These are phyloP conservation scores for Eledona agricola DNA, from an alignment of 2,888 invertebrate genomes.

Conservation along the genomic window DNA sequence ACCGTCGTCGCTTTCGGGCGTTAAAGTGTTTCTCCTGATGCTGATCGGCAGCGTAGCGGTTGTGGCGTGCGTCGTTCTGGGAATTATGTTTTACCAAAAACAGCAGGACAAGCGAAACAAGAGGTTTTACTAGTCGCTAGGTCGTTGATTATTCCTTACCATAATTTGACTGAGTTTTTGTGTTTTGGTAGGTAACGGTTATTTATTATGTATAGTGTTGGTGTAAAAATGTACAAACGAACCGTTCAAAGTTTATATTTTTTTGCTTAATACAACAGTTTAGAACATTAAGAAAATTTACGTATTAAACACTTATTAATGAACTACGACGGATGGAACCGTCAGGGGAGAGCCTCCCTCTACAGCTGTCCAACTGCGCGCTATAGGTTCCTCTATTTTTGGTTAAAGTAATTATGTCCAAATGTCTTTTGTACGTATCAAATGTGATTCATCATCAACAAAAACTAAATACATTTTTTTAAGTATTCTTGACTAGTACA, in stretches of 20 bases:
- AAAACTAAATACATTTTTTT: slow-evolving; percentile 42
- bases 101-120: slow-evolving; percentile 89
- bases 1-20: slow-evolving; percentile 84
- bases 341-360: no score
- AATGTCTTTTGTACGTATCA: slow-evolving; percentile 30
- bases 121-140: slow-evolving; percentile 73
- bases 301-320: slow-evolving; percentile 24
- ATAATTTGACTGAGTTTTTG: slow-evolving; percentile 25
- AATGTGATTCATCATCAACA: slow-evolving; percentile 43
- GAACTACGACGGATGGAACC: no score
- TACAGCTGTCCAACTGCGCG: slow-evolving; percentile 14
- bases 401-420: slow-evolving; percentile 38
- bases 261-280: slow-evolving; percentile 30
- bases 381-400: slow-evolving; percentile 17
- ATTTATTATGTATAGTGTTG: slow-evolving; percentile 20
- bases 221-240: slow-evolving; percentile 24
- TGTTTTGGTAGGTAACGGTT: slow-evolving; percentile 11
- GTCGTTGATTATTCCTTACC: slow-evolving; percentile 3
- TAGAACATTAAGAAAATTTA: slow-evolving; percentile 30
- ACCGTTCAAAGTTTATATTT: slow-evolving; percentile 25
- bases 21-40: slow-evolving; percentile 90
- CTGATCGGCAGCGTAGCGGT: slow-evolving; percentile 84
- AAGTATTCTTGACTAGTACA: slow-evolving; percentile 51
- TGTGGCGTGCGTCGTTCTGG: slow-evolving; percentile 84
- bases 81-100: slow-evolving; percentile 93